Percentiles rank a stretch among this genome's conserved stretches.
phyloP scores from a whole-genome alignment of 2,888 invertebrate species.

The Crioceris asparagi region DNA sequence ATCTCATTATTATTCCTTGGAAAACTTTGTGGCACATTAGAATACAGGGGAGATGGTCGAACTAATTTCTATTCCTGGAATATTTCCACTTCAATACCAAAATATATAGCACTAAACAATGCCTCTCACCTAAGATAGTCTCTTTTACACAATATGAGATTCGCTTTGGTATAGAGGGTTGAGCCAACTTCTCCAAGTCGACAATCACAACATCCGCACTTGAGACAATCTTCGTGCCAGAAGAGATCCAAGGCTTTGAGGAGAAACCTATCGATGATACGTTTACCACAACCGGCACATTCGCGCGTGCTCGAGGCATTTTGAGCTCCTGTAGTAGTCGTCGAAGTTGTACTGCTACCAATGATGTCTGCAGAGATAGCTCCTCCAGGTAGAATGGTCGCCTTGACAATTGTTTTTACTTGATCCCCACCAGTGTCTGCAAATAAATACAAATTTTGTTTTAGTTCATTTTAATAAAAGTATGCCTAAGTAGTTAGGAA shows the following conservation, averaged over 20 bases:
- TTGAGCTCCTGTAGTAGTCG: constrained; percentile 29
- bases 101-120: too few relatives aligned
- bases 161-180: constrained; percentile 81
- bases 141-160: constrained; percentile 81
- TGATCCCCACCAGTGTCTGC: constrained; percentile 37
- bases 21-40: too few relatives aligned
- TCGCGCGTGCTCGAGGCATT: constrained; percentile 40
- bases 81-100: too few relatives aligned
- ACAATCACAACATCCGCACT: constrained; percentile 87
- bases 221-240: constrained; percentile 92
- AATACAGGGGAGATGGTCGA: too few relatives aligned
- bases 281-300: constrained; percentile 78
- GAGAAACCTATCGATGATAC: constrained; percentile 66
- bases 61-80: too few relatives aligned
- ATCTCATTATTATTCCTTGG: too few relatives aligned
- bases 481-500: too few relatives aligned
- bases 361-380: constrained; percentile 28
- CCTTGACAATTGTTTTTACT: constrained; percentile 31
- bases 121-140: constrained; percentile 74
- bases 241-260: constrained; percentile 79
- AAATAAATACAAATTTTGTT: too few relatives aligned
- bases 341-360: constrained; percentile 29
- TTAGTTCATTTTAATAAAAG: too few relatives aligned
- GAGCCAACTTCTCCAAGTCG: constrained; percentile 88
- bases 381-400: constrained; percentile 29